Base-by-base conservation (phyloP, 1,140 invertebrate species). In the Leptinotarsa texana region DNA sequence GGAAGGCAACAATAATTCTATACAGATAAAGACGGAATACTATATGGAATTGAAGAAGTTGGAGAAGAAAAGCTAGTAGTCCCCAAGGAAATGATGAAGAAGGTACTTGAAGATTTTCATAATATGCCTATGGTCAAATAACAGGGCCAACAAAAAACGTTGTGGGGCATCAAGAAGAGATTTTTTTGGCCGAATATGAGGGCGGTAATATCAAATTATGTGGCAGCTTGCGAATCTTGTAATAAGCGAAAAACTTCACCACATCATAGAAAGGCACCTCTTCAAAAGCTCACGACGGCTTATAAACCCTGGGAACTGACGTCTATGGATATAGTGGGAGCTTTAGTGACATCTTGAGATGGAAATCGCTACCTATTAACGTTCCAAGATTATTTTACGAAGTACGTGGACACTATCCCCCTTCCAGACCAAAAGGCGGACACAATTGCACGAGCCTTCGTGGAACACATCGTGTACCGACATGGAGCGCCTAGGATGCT, bases 401-500 rank as follows among this genome's bases (percentile, higher is more conserved):
- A 71, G 51, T 71, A 82, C 73, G 11, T 79, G 6, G 74, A 79
- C 62, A 77, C 80, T 4, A 73, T 68, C 22, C 74, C 78, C 3
- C 51, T 80, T 13, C 67, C 65, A 63, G 62, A 75, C 22, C 73
- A 76, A 75, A 73, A 74, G 18, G 69, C 73, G 18, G 73, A 66
- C 18, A 74, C 76, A 42, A 69, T 80, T n/a, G 74, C 76, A 4
- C 42, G 66, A n/a, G 5, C 47, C n/a, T 79, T 80, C 22, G 72
- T 78, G 13, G 75, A 77, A 42, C 66, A 75, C 42, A 72, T 79
- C 6, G 76, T 80, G 27, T 18, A 63, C 4, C n/a, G 74, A 49
- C 72, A 76, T 66, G 80, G 80, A 13, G 74, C 74, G 8, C 79
- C 80, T 18, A 75, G 75, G 67, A 47, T 42, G 5, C 71, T 82